These are phyloP conservation scores for Drosophila virilis DNA, from an alignment of 1,140 invertebrate species.

Conservation along the genomic window DNA sequence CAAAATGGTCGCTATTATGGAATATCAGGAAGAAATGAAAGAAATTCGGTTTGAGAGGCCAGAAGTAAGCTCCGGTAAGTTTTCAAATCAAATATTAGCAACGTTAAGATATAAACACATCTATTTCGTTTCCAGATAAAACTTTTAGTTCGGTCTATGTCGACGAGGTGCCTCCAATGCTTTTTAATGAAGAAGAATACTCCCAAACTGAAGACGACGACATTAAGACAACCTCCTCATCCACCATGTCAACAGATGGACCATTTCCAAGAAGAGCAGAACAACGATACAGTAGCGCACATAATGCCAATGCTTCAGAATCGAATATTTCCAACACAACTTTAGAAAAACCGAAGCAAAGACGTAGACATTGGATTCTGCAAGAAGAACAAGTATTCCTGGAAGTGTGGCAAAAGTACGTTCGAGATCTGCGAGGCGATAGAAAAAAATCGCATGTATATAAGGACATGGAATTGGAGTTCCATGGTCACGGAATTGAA, in stretches of 20 bases:
- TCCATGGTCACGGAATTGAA: neutral
- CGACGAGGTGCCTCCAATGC: neutral
- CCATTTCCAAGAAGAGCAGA: neutral
- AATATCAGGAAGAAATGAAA: neutral
- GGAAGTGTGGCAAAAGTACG: conserved; percentile 9
- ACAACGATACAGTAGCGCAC: neutral
- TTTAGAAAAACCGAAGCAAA: neutral
- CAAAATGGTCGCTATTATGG: conserved; percentile 18
- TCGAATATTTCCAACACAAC: neutral
- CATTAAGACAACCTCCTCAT: neutral
- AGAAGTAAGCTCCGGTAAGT: conserved; percentile 1
- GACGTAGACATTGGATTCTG: neutral
- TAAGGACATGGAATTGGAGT: conserved; percentile 3
- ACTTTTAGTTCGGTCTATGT: neutral
- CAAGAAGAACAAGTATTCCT: conserved; percentile 19
- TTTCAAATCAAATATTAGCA: neutral
- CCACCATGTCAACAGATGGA: neutral
- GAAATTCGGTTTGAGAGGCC: too few relatives aligned
- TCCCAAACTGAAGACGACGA: neutral
- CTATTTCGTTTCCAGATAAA: neutral
- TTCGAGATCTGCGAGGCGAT: neutral
- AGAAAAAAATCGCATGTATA: neutral
- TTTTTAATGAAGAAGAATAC: neutral
- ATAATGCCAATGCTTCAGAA: neutral
- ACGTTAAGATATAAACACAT: neutral